phyloP scores from a whole-genome alignment of 2,113 vertebrate species.

The Lynx canadensis region DNA sequence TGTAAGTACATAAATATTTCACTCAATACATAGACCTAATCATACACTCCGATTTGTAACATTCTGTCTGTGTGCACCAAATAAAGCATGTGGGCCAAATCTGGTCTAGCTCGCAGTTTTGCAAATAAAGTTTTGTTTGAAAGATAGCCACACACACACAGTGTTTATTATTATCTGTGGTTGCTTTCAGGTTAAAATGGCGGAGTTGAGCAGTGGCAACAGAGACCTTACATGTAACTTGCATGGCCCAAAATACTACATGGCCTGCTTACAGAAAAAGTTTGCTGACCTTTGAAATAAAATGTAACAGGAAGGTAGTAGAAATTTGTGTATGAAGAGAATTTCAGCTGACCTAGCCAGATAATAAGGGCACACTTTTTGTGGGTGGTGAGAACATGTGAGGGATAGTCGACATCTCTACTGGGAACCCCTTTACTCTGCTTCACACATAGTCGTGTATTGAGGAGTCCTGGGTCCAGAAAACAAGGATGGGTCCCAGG shows the following conservation, averaged over 20 bases:
- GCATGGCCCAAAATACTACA: accelerated
- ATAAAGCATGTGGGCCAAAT: accelerated
- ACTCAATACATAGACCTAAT: neutral
- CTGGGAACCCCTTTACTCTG: neutral
- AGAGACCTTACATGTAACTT: accelerated
- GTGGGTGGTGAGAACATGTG: neutral
- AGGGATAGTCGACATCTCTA: neutral
- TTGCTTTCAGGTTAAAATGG: neutral
- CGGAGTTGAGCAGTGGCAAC: neutral
- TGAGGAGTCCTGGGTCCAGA: neutral
- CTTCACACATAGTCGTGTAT: accelerated
- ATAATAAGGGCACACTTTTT: neutral
- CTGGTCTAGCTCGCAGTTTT: accelerated
- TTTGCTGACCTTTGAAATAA: neutral
- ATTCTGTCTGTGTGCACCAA: neutral
- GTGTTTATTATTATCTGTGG: no score
- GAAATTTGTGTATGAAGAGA: neutral
- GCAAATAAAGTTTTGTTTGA: neutral
- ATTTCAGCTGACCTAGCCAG: neutral
- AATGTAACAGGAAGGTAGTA: neutral
- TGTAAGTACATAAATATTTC: neutral
- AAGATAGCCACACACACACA: neutral
- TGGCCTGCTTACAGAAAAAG: neutral
- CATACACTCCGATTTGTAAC: neutral
- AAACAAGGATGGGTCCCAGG: accelerated